These are phyloP conservation scores for Apamea monoglypha DNA, from an alignment of 2,888 invertebrate genomes.

Conservation along the genomic window DNA sequence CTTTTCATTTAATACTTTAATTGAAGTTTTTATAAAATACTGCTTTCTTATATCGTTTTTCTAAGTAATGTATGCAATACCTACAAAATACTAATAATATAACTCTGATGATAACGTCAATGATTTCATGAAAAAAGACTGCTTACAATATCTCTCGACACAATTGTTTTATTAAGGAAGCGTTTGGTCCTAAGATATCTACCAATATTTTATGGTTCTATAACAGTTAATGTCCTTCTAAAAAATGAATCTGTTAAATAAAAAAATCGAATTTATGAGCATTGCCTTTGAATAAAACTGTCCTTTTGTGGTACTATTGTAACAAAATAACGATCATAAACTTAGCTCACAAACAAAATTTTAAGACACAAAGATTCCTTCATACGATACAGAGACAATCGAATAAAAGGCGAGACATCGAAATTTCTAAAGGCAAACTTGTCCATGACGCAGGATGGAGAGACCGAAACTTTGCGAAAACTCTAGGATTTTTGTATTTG, in stretches of 20 bases:
- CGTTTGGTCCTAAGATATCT: neutral
- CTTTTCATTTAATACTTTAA: too few relatives aligned
- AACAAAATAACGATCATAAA: conserved; percentile 17
- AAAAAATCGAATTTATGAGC: neutral
- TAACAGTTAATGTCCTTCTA: neutral
- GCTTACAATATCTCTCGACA: neutral
- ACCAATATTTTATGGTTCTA: too few relatives aligned
- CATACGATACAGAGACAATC: conserved; percentile 36
- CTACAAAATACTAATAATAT: neutral
- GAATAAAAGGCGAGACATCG: conserved; percentile 37
- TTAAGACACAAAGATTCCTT: conserved; percentile 11
- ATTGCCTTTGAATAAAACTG: neutral
- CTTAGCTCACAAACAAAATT: neutral
- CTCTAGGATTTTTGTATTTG: too few relatives aligned
- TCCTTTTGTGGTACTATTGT: neutral
- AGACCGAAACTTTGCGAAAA: neutral
- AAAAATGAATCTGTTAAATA: neutral
- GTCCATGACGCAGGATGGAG: neutral
- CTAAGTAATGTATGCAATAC: neutral
- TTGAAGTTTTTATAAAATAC: too few relatives aligned
- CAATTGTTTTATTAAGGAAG: neutral
- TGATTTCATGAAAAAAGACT: neutral
- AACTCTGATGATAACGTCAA: neutral
- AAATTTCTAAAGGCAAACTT: conserved; percentile 39
- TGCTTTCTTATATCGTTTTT: too few relatives aligned